A percentile compares a stretch with the other conserved stretches of the same genome.
Conservation (phyloP, 2,888 invertebrate genomes). For the Rotaria macrura region DNA sequence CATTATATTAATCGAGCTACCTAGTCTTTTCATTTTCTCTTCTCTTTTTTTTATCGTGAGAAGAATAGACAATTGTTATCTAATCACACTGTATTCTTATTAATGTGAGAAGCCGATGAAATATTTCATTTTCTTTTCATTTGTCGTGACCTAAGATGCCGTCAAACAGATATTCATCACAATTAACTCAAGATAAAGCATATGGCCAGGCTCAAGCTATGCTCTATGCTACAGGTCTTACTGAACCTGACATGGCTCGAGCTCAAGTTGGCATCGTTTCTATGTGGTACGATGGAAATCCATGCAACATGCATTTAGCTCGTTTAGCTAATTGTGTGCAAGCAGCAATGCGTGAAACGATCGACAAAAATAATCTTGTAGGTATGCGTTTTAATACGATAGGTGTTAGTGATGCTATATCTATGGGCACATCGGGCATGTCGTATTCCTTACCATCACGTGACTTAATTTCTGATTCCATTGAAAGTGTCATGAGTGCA, state of each 20-base stretch:
- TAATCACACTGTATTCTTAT: neutral
- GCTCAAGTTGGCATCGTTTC: neutral
- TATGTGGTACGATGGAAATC: conserved; percentile 17
- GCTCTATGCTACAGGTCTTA: neutral
- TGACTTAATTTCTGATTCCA: conserved; percentile 26
- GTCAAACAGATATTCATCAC: neutral
- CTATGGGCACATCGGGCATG: neutral
- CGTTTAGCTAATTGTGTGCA: neutral
- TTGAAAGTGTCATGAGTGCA: conserved; percentile 27
- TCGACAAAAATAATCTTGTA: neutral
- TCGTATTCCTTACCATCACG: conserved; percentile 7
- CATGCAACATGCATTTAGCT: conserved; percentile 17
- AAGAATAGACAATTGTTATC: neutral
- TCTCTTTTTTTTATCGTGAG: neutral
- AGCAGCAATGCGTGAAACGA: neutral
- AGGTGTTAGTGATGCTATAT: conserved; percentile 16
- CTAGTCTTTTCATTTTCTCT: neutral
- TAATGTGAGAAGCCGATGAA: neutral
- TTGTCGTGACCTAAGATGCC: neutral
- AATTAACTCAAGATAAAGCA: neutral
- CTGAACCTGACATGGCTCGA: neutral
- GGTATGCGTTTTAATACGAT: neutral
- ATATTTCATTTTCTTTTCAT: neutral
- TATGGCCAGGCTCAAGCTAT: neutral
- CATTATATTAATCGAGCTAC: neutral